These are phyloP conservation scores for Aphaenogaster floridana DNA, from an alignment of 1,140 invertebrate genomes.

Conservation along the genomic window DNA sequence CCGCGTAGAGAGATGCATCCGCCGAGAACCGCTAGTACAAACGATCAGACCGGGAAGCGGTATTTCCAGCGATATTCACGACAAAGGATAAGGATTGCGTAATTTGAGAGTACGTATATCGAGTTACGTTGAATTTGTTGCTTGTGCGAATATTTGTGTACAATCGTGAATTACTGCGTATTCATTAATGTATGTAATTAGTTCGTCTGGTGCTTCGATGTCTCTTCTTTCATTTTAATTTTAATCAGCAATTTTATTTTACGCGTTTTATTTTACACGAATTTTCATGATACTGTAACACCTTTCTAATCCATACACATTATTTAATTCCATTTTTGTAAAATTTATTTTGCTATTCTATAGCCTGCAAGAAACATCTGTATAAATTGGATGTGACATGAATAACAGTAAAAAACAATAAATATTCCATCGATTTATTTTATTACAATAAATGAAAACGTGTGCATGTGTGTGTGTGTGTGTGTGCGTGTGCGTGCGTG, in stretches of 20 bases:
- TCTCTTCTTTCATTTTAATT: background rate
- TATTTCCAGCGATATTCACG: constrained; percentile 13
- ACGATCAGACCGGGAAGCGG: constrained; percentile 24
- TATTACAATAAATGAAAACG: background rate
- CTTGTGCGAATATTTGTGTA: background rate
- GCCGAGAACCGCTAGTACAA: background rate
- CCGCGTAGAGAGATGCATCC: background rate
- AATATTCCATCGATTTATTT: background rate
- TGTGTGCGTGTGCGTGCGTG: background rate
- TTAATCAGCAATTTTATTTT: background rate
- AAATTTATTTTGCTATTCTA: background rate
- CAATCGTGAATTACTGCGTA: background rate
- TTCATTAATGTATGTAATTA: background rate
- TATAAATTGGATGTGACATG: background rate
- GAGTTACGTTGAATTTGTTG: background rate
- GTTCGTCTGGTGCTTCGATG: background rate
- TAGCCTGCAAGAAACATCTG: background rate
- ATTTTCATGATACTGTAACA: background rate
- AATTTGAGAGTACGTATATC: constrained; percentile 17
- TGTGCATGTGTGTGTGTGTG: background rate
- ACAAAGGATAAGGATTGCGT: constrained; percentile 37
- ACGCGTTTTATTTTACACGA: too few species aligned
- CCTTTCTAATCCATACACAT: background rate
- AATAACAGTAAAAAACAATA: constrained; percentile 24
- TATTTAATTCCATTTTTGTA: background rate